Conservation (phyloP, 1,140 invertebrate species). For the Coenobita brevimanus region DNA sequence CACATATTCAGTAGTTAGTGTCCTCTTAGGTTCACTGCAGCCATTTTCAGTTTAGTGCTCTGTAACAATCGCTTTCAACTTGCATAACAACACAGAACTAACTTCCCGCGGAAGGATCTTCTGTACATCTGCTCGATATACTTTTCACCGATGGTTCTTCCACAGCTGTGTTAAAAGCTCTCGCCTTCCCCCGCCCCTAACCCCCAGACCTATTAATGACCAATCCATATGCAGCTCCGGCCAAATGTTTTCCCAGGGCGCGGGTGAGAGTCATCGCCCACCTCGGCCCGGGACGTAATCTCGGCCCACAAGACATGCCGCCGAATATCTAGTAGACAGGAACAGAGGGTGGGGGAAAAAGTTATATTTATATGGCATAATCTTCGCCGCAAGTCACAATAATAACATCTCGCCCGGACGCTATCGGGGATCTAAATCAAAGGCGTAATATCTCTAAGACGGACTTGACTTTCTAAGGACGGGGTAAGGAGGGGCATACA, state of each 20-base stretch:
- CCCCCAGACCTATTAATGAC: too few species aligned
- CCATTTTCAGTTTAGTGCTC: too few species aligned
- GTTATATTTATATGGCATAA: slow-evolving; percentile 54
- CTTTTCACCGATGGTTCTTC: too few species aligned
- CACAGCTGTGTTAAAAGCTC: too few species aligned
- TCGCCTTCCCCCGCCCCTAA: too few species aligned
- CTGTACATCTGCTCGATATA: too few species aligned
- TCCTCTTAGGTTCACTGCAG: too few species aligned
- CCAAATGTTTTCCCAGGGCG: slow-evolving; percentile 40
- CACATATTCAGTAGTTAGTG: too few species aligned
- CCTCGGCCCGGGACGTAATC: slow-evolving; percentile 26
- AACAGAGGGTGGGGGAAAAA: slow-evolving; percentile 24
- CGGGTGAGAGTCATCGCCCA: slow-evolving; percentile 27
- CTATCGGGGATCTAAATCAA: slow-evolving; percentile 54
- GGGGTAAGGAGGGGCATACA: slow-evolving; percentile 38
- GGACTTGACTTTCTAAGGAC: slow-evolving; percentile 39
- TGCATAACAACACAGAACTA: too few species aligned
- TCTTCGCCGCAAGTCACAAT: slow-evolving; percentile 53
- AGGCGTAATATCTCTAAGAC: slow-evolving; percentile 49
- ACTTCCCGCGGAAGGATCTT: too few species aligned
- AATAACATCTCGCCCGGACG: slow-evolving; percentile 50
- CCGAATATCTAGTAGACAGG: slow-evolving; percentile 49
- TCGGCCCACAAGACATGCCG: slow-evolving; percentile 30
- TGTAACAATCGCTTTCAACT: too few species aligned
- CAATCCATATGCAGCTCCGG: slow-evolving; percentile 7